phyloP scores from a whole-genome alignment of 2,113 vertebrate species.

The Pluvialis apricaria region DNA sequence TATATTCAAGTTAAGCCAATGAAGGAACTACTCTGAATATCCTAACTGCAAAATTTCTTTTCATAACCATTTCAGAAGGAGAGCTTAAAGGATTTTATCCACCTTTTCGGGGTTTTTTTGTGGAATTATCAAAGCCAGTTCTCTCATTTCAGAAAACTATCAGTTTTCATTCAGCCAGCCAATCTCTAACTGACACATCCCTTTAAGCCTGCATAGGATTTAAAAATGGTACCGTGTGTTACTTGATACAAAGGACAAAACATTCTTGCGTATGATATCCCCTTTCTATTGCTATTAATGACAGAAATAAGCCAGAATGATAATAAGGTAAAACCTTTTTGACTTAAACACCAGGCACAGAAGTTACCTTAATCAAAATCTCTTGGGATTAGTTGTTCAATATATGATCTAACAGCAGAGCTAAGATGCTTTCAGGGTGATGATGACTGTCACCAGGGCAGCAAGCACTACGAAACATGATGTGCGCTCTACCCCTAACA shows the following conservation, averaged over 20 bases:
- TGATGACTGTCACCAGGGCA: background rate
- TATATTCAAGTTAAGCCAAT: background rate
- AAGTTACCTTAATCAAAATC: background rate
- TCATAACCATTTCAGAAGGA: background rate
- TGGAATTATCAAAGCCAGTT: background rate
- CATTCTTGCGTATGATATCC: background rate
- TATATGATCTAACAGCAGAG: background rate
- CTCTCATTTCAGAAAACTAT: background rate
- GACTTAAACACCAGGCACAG: background rate
- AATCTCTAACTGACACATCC: background rate
- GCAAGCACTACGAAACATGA: rapidly evolving
- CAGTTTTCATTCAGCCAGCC: background rate
- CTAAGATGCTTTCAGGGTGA: background rate
- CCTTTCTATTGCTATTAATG: background rate
- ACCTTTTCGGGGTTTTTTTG: background rate
- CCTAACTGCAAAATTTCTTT: background rate
- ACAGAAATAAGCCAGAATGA: background rate
- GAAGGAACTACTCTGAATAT: background rate
- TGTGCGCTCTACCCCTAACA: background rate
- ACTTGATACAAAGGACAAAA: background rate
- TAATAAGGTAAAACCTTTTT: background rate
- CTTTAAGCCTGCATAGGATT: background rate
- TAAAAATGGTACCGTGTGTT: background rate
- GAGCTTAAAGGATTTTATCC: background rate
- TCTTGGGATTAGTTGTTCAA: background rate